Base-by-base conservation (phyloP, 2,113 vertebrate genomes). In the Progne subis region DNA sequence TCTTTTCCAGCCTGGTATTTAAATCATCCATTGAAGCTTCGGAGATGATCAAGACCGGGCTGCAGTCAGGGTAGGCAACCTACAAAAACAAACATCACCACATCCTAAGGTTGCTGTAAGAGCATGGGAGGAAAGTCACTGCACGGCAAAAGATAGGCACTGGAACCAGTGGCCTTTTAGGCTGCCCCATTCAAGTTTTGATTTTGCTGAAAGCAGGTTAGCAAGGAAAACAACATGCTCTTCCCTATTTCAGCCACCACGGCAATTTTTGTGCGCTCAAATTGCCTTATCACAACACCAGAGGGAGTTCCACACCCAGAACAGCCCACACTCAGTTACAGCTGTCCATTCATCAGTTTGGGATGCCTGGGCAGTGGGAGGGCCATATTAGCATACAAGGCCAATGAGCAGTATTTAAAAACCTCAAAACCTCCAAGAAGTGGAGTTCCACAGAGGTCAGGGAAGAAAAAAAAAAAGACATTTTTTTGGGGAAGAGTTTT, bases 11-110 rank as follows among this genome's bases (percentile, higher is more conserved):
- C 47, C 91, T 98, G 86, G 86, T 95, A 94, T 98, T 99, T 57
- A 99, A 96, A 90, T 99, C 98, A 0, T 96, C 95, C 71, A 99
- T 56, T 2, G 99, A 99, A n/a, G 99, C 98, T 92, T 99, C 98
- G 0, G 99, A 99, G 87, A 99, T 93, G 39, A 99, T 86, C 97
- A 99, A 96, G 78, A 99, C 18, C 0, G 99, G 98, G 31, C 97
- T 98, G 28, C 88, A 80, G 76, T 99, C 99, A 1, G 98, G 95
- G 91, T 99, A 99, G 17, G 98, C 99, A 96, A 99, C 98, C 98
- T 99, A 81, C 4, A 63, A 9, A 71, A 86, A 86, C 53, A 93
- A 52, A 72, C 16, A 44, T 8, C 85, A 94, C 70, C 44, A 96
- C 82, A 70, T 59, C 46, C 46, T 82, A 49, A 86, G n/a, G 53